These are phyloP conservation scores for Montipora capitata DNA, from an alignment of 92 coral and sea anemone genomes.

Conservation along the genomic window DNA sequence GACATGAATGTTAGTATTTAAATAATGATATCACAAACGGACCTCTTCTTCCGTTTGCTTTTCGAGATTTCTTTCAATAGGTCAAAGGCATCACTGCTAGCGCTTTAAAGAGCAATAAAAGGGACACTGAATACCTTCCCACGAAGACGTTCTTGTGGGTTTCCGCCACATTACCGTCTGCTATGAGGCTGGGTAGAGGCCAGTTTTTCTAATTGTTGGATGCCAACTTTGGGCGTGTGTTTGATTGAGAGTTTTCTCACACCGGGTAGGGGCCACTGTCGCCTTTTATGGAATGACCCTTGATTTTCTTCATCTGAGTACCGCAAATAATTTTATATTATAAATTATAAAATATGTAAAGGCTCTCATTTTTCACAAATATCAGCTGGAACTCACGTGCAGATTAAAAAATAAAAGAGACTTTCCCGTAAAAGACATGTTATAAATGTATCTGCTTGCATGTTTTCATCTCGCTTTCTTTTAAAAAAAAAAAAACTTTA, in stretches of 20 bases:
- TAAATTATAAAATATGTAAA: neutral
- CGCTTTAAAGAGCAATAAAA: slow-evolving; percentile 1
- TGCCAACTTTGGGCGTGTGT: slow-evolving; percentile 4
- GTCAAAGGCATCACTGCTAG: slow-evolving; percentile 18
- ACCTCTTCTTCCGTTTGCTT: slow-evolving; percentile 7
- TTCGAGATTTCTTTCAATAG: neutral
- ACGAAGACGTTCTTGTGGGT: neutral
- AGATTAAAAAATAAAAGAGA: neutral
- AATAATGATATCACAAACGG: neutral
- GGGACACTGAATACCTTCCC: neutral
- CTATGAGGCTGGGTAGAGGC: neutral
- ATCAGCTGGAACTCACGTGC: slow-evolving; percentile 14
- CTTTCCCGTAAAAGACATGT: too few relatives aligned
- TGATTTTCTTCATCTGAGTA: neutral
- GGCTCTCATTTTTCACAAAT: slow-evolving; percentile 5
- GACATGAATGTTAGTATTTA: slow-evolving; percentile 5
- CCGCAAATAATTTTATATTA: slow-evolving; percentile 12
- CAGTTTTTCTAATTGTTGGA: slow-evolving; percentile 11
- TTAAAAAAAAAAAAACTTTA: too few relatives aligned
- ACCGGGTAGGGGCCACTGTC: slow-evolving; percentile 11
- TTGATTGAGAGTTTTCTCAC: slow-evolving; percentile 16
- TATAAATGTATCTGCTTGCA: too few relatives aligned
- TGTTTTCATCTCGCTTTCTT: too few relatives aligned
- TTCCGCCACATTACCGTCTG: slow-evolving; percentile 1
- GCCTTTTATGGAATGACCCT: slow-evolving; percentile 10